Evolutionary conservation across 2,113 vertebrate species (phyloP).

Genomic region (Thunnus thynnus): DNA sequence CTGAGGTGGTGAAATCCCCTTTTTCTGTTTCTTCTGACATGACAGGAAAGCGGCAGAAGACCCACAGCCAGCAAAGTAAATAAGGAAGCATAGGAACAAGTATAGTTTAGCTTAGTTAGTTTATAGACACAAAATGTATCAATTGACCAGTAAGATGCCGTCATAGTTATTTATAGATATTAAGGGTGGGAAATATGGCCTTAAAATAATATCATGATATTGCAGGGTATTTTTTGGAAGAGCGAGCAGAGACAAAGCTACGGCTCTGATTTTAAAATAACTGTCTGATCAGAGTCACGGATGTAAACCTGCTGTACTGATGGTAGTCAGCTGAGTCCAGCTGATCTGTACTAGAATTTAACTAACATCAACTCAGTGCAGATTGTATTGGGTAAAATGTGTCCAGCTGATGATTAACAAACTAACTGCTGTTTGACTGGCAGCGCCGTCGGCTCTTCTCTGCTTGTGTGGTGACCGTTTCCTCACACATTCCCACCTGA

Average conservation of each 20-base stretch:
- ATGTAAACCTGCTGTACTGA: slow-evolving; percentile 2
- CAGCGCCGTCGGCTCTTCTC: not conserved
- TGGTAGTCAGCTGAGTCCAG: not conserved
- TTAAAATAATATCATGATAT: not conserved
- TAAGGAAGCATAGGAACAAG: not conserved
- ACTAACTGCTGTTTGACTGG: not conserved
- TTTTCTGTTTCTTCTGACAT: not conserved
- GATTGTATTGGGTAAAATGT: too few relatives aligned
- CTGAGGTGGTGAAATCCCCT: not conserved
- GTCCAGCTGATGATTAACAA: too few relatives aligned
- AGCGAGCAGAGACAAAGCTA: not conserved
- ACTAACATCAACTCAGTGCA: too few relatives aligned
- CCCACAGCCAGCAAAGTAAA: not conserved
- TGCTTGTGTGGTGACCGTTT: not conserved
- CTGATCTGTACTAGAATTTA: not conserved
- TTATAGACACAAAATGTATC: not conserved
- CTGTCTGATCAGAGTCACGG: not conserved
- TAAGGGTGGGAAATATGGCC: not conserved
- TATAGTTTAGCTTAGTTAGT: too few relatives aligned
- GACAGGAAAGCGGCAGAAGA: not conserved
- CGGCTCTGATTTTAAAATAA: not conserved
- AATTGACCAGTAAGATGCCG: not conserved
- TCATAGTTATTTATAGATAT: not conserved
- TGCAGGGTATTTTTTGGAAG: not conserved
- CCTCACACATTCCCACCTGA: slow-evolving; percentile 12